Percentiles rank a stretch among this genome's conserved stretches.
phyloP scores from a whole-genome alignment of 2,888 invertebrate genomes.

The Macaria notata region DNA sequence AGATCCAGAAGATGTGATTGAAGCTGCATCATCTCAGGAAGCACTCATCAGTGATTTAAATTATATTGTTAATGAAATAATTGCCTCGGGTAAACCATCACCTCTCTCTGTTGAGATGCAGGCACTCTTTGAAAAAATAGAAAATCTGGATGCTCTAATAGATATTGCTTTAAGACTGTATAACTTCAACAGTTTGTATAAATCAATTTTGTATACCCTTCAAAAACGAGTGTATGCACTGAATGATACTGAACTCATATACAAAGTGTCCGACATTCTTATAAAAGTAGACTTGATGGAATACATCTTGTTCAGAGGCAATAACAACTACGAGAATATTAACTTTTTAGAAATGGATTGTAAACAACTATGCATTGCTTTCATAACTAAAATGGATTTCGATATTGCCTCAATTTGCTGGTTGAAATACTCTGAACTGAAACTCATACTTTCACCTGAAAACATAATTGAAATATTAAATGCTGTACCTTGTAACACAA shows the following conservation, averaged over 20 bases:
- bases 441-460: slow-evolving; percentile 45
- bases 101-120: slow-evolving; percentile 51
- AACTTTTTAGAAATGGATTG: slow-evolving; percentile 59
- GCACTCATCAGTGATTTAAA: slow-evolving; percentile 55
- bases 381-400: slow-evolving; percentile 67
- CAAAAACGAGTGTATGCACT: slow-evolving; percentile 57
- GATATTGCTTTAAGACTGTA: slow-evolving; percentile 37
- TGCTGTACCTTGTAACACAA: slow-evolving; percentile 66
- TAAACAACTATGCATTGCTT: slow-evolving; percentile 60
- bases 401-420: slow-evolving; percentile 75
- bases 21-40: slow-evolving; percentile 54
- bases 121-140: slow-evolving; percentile 57
- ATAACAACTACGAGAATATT: slow-evolving; percentile 53
- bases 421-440: slow-evolving; percentile 68
- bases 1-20: slow-evolving; percentile 32
- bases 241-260: slow-evolving; percentile 40
- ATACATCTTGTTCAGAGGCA: slow-evolving; percentile 66
- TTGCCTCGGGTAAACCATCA: slow-evolving; percentile 39
- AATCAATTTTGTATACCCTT: slow-evolving; percentile 57
- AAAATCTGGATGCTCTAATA: slow-evolving; percentile 55
- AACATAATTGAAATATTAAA: slow-evolving; percentile 63
- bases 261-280: slow-evolving; percentile 53
- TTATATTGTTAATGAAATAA: slow-evolving; percentile 42
- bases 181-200: slow-evolving; percentile 59
- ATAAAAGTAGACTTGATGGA: slow-evolving; percentile 71